Percentiles rank a stretch among this genome's conserved stretches.
These are phyloP conservation scores for Phoenicopterus ruber DNA, from an alignment of 2,113 vertebrate species.

Conservation along the genomic window DNA sequence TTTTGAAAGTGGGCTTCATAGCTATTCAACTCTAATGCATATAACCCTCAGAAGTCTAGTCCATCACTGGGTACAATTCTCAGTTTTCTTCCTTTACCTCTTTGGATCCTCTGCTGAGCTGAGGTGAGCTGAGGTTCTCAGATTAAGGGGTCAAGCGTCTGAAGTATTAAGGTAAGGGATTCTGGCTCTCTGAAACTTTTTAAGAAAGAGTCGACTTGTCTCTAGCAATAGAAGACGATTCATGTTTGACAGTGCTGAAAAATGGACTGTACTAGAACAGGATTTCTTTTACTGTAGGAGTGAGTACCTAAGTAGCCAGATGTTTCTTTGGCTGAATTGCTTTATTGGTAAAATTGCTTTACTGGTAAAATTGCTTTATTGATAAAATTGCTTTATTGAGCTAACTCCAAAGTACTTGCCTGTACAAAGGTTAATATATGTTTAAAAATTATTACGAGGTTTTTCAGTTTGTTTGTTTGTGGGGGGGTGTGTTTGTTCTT, in stretches of 20 bases:
- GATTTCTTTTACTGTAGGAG: neutral
- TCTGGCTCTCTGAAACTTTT: neutral
- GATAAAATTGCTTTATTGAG: neutral
- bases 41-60: neutral
- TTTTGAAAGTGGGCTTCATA: neutral
- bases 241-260: neutral
- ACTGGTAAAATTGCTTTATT: neutral
- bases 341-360: neutral
- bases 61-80: neutral
- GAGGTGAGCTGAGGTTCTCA: neutral
- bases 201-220: neutral
- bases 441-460: neutral
- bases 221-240: neutral
- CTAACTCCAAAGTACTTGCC: neutral
- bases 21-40: neutral
- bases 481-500: neutral
- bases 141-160: neutral
- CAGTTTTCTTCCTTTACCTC: neutral
- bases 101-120: neutral
- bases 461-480: neutral
- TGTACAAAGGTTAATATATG: neutral
- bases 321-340: neutral
- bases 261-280: neutral
- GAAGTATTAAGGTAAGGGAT: neutral
- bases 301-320: neutral